Conservation (phyloP, 2,888 invertebrate species). For the Isoperla grammatica region DNA sequence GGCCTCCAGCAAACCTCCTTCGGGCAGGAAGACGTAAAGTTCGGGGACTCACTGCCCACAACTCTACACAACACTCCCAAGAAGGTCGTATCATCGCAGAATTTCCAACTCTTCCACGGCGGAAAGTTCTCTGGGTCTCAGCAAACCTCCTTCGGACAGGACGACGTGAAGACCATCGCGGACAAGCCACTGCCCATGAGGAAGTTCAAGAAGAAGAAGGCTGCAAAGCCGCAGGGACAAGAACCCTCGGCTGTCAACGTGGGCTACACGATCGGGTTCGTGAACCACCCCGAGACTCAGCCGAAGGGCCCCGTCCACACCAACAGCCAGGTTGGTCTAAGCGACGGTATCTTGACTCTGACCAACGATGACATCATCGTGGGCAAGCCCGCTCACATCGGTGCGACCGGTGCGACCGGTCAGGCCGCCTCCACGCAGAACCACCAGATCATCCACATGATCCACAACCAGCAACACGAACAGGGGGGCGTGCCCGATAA, state of each 20-base stretch:
- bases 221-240: not conserved
- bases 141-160: not conserved
- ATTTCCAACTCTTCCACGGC: conserved; percentile 10
- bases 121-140: not conserved
- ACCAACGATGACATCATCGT: conserved; percentile 5
- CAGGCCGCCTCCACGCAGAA: not conserved
- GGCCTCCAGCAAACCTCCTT: not conserved
- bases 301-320: not conserved
- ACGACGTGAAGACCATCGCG: not conserved
- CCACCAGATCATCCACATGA: not conserved
- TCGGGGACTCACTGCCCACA: too few relatives aligned
- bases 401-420: not conserved
- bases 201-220: conserved; percentile 2
- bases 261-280: conserved; percentile 14
- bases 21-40: conserved; percentile 1
- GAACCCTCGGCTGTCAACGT: not conserved
- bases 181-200: not conserved
- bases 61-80: too few relatives aligned
- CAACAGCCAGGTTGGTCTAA: not conserved
- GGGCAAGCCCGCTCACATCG: not conserved
- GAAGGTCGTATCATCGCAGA: conserved; percentile 1
- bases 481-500: not conserved
- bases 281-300: not conserved
- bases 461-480: not conserved
- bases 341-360: not conserved